phyloP scores from a whole-genome alignment of 1,140 invertebrate genomes.

The Limonius californicus region DNA sequence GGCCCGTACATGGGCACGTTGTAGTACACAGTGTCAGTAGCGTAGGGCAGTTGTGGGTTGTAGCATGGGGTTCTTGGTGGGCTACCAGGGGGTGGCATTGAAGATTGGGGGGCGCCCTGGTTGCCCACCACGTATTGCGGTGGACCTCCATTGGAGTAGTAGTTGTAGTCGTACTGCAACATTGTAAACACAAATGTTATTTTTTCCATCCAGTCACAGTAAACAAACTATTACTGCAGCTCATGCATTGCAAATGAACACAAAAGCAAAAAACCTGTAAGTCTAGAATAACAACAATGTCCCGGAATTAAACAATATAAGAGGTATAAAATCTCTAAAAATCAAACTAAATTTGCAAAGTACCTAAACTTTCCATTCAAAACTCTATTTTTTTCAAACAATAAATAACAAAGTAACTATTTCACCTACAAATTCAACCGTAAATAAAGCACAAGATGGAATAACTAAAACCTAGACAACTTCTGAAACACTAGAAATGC shows the following conservation, averaged over 20 bases:
- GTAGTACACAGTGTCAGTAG: slow-evolving; percentile 33
- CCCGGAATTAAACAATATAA: no score
- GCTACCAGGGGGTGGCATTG: slow-evolving; percentile 29
- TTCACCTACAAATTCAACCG: no score
- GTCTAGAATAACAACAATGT: no score
- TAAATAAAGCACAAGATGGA: no score
- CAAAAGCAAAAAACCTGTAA: neutral
- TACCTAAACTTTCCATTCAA: no score
- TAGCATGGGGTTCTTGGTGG: slow-evolving; percentile 35
- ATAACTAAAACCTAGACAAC: no score
- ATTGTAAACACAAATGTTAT: neutral
- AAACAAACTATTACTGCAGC: neutral
- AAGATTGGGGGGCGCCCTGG: slow-evolving; percentile 27
- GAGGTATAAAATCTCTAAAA: no score
- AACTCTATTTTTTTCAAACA: no score
- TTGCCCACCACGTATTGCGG: slow-evolving; percentile 35
- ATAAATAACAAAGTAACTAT: no score
- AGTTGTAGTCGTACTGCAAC: slow-evolving; percentile 42
- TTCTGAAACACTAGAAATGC: no score
- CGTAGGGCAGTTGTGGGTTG: slow-evolving; percentile 29
- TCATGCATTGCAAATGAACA: neutral
- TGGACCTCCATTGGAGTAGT: slow-evolving; percentile 37
- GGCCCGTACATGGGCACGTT: slow-evolving; percentile 38
- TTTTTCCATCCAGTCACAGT: neutral
- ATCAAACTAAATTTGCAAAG: no score